Evolutionary conservation across 2,888 invertebrate genomes (phyloP).

Genomic region (Cerceris rybyensis): DNA sequence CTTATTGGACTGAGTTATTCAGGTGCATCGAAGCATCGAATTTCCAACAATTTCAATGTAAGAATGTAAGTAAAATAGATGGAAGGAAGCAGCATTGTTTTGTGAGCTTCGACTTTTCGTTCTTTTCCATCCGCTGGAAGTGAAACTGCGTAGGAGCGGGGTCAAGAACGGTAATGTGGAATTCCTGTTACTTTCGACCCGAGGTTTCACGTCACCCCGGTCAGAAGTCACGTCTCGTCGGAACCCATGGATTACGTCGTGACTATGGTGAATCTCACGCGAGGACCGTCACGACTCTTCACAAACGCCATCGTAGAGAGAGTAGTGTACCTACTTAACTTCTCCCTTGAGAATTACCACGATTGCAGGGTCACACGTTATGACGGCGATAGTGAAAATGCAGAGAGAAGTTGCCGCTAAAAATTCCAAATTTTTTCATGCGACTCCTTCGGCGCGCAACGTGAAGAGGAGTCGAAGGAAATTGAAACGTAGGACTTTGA

Average conservation of each 20-base stretch:
- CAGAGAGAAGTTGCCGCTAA: slow-evolving; percentile 27
- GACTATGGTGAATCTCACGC: slow-evolving; percentile 64
- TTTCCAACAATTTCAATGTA: too few species aligned
- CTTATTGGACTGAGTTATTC: too few species aligned
- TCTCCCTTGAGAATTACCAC: slow-evolving; percentile 53
- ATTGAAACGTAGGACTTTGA: too few species aligned
- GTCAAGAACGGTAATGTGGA: slow-evolving; percentile 4
- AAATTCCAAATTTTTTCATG: slow-evolving; percentile 2
- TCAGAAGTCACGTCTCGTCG: slow-evolving; percentile 67
- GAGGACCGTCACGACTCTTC: slow-evolving; percentile 64
- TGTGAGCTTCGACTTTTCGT: too few species aligned
- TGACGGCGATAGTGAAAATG: slow-evolving; percentile 12
- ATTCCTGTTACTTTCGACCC: slow-evolving; percentile 15
- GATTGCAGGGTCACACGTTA: slow-evolving; percentile 38
- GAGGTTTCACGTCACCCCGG: slow-evolving; percentile 55
- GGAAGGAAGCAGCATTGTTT: too few species aligned
- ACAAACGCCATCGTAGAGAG: slow-evolving; percentile 57
- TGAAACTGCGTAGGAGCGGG: background rate
- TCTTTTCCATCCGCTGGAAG: background rate
- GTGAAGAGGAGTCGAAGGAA: too few species aligned
- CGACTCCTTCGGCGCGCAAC: background rate
- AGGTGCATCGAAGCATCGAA: too few species aligned
- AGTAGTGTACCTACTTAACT: slow-evolving; percentile 25
- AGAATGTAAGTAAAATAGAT: too few species aligned
- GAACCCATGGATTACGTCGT: slow-evolving; percentile 60